These are phyloP conservation scores for Basileuterus tristriatus DNA, from an alignment of 2,797 vertebrate species.

Conservation along the genomic window DNA sequence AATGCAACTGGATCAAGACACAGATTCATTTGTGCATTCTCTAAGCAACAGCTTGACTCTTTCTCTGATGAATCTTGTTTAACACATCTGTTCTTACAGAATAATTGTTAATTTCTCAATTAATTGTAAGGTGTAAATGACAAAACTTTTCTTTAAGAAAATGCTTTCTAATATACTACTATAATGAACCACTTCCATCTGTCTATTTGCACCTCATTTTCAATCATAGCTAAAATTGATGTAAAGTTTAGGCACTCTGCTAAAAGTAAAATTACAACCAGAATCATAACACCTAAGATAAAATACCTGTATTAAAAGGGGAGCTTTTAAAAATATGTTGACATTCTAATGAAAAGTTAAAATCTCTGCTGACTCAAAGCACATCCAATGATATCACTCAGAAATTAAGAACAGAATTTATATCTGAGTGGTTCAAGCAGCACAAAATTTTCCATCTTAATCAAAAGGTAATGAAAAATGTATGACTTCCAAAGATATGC, in stretches of 20 bases:
- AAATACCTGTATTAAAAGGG: neutral
- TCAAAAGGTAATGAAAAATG: conserved; percentile 21
- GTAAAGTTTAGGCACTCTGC: neutral
- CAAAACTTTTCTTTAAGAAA: conserved; percentile 8
- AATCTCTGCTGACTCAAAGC: neutral
- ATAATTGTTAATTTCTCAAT: conserved; percentile 12
- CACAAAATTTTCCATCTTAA: neutral
- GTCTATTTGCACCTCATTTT: conserved; percentile 24
- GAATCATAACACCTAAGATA: neutral
- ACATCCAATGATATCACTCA: neutral
- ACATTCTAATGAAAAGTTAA: neutral
- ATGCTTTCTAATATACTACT: conserved; percentile 10
- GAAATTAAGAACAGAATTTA: neutral
- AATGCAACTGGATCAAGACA: neutral
- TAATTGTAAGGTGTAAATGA: conserved; percentile 13
- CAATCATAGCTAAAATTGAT: neutral
- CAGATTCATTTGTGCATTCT: neutral
- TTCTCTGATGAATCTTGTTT: neutral
- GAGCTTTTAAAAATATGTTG: neutral
- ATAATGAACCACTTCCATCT: conserved; percentile 23
- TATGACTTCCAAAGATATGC: neutral
- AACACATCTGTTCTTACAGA: conserved; percentile 12
- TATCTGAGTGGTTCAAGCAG: neutral
- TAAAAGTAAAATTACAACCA: conserved; percentile 8
- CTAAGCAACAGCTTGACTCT: neutral